Conservation (phyloP, 37 sponge, comb jelly and placozoan genomes). For the Aplysina aerophoba region DNA sequence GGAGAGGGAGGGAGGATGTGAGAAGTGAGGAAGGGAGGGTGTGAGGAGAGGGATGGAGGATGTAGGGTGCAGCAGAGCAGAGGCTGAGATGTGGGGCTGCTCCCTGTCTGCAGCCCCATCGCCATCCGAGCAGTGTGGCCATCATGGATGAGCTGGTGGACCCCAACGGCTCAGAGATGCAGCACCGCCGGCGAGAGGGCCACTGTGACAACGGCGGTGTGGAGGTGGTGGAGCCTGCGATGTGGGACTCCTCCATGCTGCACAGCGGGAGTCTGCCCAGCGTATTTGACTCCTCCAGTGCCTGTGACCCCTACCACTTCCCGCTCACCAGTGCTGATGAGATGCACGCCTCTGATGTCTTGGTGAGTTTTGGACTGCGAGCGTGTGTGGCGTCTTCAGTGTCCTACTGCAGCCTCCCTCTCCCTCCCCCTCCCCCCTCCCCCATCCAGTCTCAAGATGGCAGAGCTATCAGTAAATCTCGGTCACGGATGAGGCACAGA, state of each 20-base stretch:
- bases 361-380: conserved; percentile 50
- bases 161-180: background rate
- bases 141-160: conserved; percentile 1
- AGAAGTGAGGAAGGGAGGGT: background rate
- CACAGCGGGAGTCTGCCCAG: conserved; percentile 12
- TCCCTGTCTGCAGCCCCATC: background rate
- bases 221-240: background rate
- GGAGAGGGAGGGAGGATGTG: background rate
- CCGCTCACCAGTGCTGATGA: background rate
- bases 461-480: background rate
- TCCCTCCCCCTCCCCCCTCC: background rate
- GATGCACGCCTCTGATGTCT: background rate
- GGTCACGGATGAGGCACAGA: background rate
- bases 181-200: background rate
- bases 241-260: background rate
- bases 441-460: background rate
- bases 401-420: background rate
- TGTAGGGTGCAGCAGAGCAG: background rate
- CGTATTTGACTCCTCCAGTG: conserved; percentile 12
- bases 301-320: background rate
- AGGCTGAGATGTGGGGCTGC: background rate
- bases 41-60: background rate
- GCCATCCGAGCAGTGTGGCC: background rate
- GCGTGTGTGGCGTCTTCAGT: conserved; percentile 24
- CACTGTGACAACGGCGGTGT: conserved; percentile 1